A percentile compares a stretch with the other conserved stretches of the same genome.
Evolutionary conservation across 2,113 vertebrate species (phyloP).

Genomic region (Solea senegalensis): DNA sequence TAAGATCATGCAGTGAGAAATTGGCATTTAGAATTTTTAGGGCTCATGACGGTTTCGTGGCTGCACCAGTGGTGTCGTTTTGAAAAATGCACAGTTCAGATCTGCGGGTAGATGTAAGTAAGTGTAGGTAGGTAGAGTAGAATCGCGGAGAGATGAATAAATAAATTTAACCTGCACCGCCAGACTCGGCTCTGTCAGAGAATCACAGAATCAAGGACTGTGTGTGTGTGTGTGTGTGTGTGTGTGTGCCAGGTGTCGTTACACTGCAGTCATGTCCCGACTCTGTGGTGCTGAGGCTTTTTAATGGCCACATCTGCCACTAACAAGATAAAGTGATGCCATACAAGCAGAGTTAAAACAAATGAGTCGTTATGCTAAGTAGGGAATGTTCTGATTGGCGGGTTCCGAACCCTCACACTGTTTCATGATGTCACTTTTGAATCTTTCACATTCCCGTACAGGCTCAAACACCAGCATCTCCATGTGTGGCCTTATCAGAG

Average conservation of each 20-base stretch:
- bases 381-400: slow-evolving; percentile 12
- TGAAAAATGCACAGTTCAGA: too few relatives aligned
- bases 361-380: slow-evolving; percentile 29
- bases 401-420: slow-evolving; percentile 17
- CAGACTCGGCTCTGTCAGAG: slow-evolving; percentile 15
- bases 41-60: too few relatives aligned
- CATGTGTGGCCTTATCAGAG: slow-evolving; percentile 56
- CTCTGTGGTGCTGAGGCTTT: too few relatives aligned
- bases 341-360: slow-evolving; percentile 4
- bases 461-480: slow-evolving; percentile 46
- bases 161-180: background rate
- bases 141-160: background rate
- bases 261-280: too few relatives aligned
- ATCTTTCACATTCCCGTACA: slow-evolving; percentile 19
- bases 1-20: too few relatives aligned
- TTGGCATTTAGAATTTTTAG: too few relatives aligned
- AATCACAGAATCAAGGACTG: slow-evolving; percentile 30
- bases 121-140: background rate
- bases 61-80: too few relatives aligned
- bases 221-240: slow-evolving; percentile 24
- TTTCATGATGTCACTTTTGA: slow-evolving; percentile 50
- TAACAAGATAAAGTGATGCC: background rate
- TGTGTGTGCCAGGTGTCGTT: too few relatives aligned
- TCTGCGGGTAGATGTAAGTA: too few relatives aligned
- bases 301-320: background rate